Base-by-base conservation (phyloP, 1,140 invertebrate species). In the Stegodyphus dumicola region DNA sequence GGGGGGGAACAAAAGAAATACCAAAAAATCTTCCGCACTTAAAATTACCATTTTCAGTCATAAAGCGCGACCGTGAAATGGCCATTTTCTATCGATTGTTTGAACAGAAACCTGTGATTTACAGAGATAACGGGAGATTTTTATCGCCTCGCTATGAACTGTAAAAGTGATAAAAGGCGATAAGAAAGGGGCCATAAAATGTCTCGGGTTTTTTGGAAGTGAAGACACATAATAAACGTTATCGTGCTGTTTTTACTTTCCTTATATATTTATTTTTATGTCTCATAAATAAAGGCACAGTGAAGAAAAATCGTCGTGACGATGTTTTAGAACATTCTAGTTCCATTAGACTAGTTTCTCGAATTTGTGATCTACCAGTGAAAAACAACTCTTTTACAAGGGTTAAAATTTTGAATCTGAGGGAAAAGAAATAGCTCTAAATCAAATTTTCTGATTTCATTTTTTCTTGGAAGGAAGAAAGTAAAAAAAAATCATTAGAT, bases 111-210 rank as follows among this genome's bases (percentile, higher is more conserved):
- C 69, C 73, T 67, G 60, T 83, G 80, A 83, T 83, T 83, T 83
- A 83, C 80, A 83, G 71, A 83, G 71, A 83, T 83, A 83, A 83
- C 70, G 70, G 73, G 60, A 73, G 80, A 83, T 83, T 83, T 83
- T 83, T 83, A 83, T 83, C 80, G 71, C 60, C 56, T 67, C 5
- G 60, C 71, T 64, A 83, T 83, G 80, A 83, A 83, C 80, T 83
- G 80, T 83, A 83, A 83, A 83, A 83, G 80, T 83, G 80, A 83
- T 83, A 83, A 83, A 83, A 75, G 71, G 80, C 71, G 71, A 83
- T 83, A 83, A 75, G 80, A 54, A 75, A 66, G 17, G 13, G 49
- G 70, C 70, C 80, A 83, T 83, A 83, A 83, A 83, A 75, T 83
- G 71, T 66, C 60, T 75, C 60, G 70, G 69, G 54, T 81, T 81